phyloP scores from a whole-genome alignment of 2,888 invertebrate genomes.

The Zonitis immaculata region DNA sequence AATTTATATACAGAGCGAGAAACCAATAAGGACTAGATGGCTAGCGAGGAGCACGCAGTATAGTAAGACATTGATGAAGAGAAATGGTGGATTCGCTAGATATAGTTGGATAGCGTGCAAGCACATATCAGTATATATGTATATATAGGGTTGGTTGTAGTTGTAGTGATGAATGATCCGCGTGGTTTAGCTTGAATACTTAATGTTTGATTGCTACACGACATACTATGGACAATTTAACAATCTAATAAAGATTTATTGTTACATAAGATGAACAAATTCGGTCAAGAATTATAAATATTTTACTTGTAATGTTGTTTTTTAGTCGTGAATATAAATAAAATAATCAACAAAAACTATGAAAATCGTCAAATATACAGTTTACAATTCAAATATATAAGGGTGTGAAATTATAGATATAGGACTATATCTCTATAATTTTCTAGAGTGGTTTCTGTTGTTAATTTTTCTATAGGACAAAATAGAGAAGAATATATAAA shows the following conservation, averaged over 20 bases:
- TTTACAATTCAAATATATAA: too few relatives aligned
- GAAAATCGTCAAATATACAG: too few relatives aligned
- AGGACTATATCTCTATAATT: not conserved
- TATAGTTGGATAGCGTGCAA: slow-evolving; percentile 31
- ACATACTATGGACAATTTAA: slow-evolving; percentile 40
- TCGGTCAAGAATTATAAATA: slow-evolving; percentile 13
- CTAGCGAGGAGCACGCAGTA: slow-evolving; percentile 44
- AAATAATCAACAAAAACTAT: too few relatives aligned
- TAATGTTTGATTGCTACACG: slow-evolving; percentile 44
- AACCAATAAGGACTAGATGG: slow-evolving; percentile 45
- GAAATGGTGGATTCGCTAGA: slow-evolving; percentile 41
- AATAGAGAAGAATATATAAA: not conserved
- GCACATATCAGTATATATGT: slow-evolving; percentile 32
- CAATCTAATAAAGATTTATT: slow-evolving; percentile 38
- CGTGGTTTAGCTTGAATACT: slow-evolving; percentile 44
- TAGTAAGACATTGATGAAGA: slow-evolving; percentile 45
- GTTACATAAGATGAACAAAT: slow-evolving; percentile 12
- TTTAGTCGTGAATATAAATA: too few relatives aligned
- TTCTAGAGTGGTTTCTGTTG: slow-evolving; percentile 10
- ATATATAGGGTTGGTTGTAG: too few relatives aligned
- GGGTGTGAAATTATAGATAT: not conserved
- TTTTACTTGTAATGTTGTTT: too few relatives aligned
- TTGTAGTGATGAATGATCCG: slow-evolving; percentile 42
- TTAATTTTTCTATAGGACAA: not conserved
- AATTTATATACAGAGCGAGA: slow-evolving; percentile 31